phyloP scores from a whole-genome alignment of 1,140 invertebrate species.

The Temnothorax curvispinosus region DNA sequence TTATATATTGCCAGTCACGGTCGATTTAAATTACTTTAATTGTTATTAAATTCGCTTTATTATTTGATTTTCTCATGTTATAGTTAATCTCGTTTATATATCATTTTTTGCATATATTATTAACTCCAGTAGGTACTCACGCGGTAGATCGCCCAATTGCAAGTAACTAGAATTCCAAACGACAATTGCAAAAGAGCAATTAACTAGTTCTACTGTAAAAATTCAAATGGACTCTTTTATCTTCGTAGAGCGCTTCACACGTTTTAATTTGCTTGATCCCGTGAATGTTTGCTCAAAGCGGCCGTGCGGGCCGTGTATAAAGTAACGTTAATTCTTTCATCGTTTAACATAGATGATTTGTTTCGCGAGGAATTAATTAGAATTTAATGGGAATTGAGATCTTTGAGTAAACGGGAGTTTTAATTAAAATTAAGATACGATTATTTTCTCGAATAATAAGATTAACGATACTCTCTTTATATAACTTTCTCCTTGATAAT shows the following conservation, averaged over 20 bases:
- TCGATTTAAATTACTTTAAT: no score
- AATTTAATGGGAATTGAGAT: conserved; percentile 15
- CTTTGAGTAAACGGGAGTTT: neutral
- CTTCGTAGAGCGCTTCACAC: neutral
- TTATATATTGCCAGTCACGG: no score
- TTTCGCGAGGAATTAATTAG: conserved; percentile 1
- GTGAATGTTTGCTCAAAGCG: conserved; percentile 28
- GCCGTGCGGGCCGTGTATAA: neutral
- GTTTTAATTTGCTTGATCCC: conserved; percentile 34
- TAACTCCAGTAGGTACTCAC: neutral
- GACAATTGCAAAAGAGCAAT: neutral
- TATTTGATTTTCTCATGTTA: neutral
- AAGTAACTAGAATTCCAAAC: neutral
- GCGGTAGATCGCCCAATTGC: neutral
- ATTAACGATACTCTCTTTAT: neutral
- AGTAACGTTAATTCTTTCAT: neutral
- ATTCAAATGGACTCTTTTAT: conserved; percentile 14
- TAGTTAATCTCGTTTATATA: neutral
- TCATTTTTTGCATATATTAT: neutral
- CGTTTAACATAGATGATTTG: conserved; percentile 13
- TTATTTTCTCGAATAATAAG: neutral
- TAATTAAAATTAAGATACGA: conserved; percentile 22
- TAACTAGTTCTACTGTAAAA: conserved; percentile 17
- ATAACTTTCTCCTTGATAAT: neutral
- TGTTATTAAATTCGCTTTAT: no score